Evolutionary conservation across 1,140 invertebrate species (phyloP).

Genomic region (Sinella curviseta): DNA sequence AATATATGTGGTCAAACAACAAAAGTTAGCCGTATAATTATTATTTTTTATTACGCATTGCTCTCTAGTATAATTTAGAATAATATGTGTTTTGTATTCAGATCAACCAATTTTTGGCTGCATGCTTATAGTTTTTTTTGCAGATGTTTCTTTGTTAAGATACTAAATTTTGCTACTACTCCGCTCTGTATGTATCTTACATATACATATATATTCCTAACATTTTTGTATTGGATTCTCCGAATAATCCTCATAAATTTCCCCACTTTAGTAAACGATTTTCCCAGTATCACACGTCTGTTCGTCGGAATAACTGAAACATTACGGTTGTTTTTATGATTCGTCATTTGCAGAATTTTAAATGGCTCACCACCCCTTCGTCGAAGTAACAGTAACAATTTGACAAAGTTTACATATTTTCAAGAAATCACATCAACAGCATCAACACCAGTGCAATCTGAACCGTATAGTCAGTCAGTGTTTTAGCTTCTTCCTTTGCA

Average conservation of each 20-base stretch:
- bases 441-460: neutral
- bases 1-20: too few relatives aligned
- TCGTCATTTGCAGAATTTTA: neutral
- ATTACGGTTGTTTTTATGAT: neutral
- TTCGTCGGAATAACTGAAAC: neutral
- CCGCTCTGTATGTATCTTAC: neutral
- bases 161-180: constrained; percentile 3
- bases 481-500: too few relatives aligned
- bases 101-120: neutral
- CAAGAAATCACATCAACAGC: neutral
- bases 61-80: too few relatives aligned
- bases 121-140: neutral
- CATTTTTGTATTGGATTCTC: neutral
- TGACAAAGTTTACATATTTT: neutral
- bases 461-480: too few relatives aligned
- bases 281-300: neutral
- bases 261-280: neutral
- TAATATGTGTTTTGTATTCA: too few relatives aligned
- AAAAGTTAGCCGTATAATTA: too few relatives aligned
- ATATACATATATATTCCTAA: neutral
- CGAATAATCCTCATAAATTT: neutral
- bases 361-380: too few relatives aligned
- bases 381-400: too few relatives aligned
- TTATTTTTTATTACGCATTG: too few relatives aligned
- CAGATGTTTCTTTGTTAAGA: neutral